These are phyloP conservation scores for Cantharis flavilabris DNA, from an alignment of 2,888 invertebrate species.

Conservation along the genomic window DNA sequence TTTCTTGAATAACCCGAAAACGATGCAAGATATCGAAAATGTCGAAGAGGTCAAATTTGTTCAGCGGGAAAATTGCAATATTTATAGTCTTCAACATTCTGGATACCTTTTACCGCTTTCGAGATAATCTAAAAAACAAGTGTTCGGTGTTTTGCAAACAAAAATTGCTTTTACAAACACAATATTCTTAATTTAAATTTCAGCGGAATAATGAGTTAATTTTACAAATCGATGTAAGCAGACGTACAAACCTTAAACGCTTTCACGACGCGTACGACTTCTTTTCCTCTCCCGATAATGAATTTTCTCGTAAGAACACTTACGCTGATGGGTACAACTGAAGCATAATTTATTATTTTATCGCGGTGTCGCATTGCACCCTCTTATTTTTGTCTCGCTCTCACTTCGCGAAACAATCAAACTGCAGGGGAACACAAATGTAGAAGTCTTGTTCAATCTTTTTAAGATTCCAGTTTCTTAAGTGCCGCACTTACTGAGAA, in stretches of 20 bases:
- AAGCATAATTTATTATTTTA: slow-evolving; percentile 31
- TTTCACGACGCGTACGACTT: not conserved
- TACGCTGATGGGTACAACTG: slow-evolving; percentile 24
- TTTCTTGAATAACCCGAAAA: no score
- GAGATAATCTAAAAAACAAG: no score
- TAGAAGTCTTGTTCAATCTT: slow-evolving; percentile 58
- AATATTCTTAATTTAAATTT: not conserved
- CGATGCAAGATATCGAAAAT: no score
- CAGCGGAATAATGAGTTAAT: not conserved
- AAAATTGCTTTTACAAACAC: not conserved
- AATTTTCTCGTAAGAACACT: slow-evolving; percentile 29
- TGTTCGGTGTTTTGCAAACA: not conserved
- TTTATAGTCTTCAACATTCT: no score
- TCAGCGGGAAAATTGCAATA: no score
- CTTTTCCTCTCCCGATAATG: slow-evolving; percentile 19
- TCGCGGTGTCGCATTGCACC: slow-evolving; percentile 32
- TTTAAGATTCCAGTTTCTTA: slow-evolving; percentile 50
- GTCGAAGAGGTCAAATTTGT: no score
- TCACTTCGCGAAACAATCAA: slow-evolving; percentile 43
- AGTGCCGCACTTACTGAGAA: slow-evolving; percentile 31
- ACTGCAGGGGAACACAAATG: slow-evolving; percentile 53
- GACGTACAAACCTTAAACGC: not conserved
- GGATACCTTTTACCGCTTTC: no score
- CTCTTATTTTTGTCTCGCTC: slow-evolving; percentile 31
- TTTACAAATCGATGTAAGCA: not conserved